A percentile compares a stretch with the other conserved stretches of the same genome.
Evolutionary conservation across 2,888 invertebrate species (phyloP).

Genomic region (Criorhina ranunculi): DNA sequence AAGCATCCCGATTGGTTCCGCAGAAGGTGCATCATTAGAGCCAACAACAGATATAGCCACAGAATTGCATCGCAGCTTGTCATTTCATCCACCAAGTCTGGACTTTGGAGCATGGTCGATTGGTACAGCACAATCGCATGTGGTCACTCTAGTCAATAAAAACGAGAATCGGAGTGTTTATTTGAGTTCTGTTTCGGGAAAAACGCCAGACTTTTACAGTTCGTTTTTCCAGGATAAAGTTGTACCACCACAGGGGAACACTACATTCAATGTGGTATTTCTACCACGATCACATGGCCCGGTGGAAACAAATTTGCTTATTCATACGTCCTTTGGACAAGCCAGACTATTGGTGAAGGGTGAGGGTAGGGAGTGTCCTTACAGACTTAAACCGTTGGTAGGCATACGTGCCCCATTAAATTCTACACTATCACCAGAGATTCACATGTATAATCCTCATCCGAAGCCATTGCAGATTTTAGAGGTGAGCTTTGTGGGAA

Average conservation of each 20-base stretch:
- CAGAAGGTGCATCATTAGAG: conserved; percentile 42
- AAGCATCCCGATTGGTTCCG: conserved; percentile 33
- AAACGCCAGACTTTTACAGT: conserved; percentile 97
- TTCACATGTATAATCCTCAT: conserved; percentile 98
- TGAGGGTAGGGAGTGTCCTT: conserved; percentile 94
- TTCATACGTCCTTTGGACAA: conserved; percentile 97
- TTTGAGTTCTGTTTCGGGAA: conserved; percentile 97
- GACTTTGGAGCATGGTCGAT: conserved; percentile 89
- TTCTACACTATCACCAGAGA: conserved; percentile 94
- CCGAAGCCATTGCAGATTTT: conserved; percentile 92
- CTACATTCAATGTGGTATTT: conserved; percentile 98
- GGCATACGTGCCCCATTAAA: conserved; percentile 96
- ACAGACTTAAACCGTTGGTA: conserved; percentile 95
- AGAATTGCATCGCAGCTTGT: conserved; percentile 81
- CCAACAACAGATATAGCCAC: conserved; percentile 52
- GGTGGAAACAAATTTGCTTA: conserved; percentile 93
- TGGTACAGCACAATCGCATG: conserved; percentile 93
- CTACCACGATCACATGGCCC: conserved; percentile 95
- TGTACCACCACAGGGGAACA: conserved; percentile 95
- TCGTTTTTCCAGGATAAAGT: conserved; percentile 99
- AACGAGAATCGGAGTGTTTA: conserved; percentile 94
- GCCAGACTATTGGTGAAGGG: conserved; percentile 94
- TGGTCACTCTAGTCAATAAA: conserved; percentile 94
- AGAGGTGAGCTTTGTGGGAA: conserved; percentile 85
- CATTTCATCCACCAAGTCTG: conserved; percentile 85